Evolutionary conservation across 2,113 vertebrate species (phyloP).

Genomic region (Chunga burmeisteri): DNA sequence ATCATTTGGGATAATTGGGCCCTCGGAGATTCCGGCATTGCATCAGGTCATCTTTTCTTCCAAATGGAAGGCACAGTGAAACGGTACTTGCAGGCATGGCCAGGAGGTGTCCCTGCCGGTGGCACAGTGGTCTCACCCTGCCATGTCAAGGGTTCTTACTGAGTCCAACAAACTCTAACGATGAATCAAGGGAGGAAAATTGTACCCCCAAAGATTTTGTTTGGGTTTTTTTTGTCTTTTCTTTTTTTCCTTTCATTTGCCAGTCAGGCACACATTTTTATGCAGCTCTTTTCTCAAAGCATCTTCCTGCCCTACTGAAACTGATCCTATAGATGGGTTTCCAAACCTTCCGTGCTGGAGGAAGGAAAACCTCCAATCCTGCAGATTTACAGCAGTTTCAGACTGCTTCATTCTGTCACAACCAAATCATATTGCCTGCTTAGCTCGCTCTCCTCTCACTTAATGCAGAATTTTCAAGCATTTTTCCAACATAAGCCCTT

Average conservation of each 20-base stretch:
- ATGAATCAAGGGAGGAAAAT: background rate
- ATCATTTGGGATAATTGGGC: background rate
- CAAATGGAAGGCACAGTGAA: background rate
- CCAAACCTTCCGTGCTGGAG: background rate
- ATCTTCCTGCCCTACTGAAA: background rate
- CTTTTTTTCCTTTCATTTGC: background rate
- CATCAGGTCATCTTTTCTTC: background rate
- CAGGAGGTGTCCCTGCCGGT: background rate
- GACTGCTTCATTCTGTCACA: constrained; percentile 3
- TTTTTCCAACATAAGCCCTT: background rate
- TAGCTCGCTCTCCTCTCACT: background rate
- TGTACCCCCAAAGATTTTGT: background rate
- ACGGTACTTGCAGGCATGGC: background rate
- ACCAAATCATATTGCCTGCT: background rate
- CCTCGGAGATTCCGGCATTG: background rate
- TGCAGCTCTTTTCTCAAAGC: background rate
- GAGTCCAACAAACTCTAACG: background rate
- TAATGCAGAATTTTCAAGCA: constrained; percentile 23
- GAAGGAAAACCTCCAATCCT: constrained; percentile 5
- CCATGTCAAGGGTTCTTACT: background rate
- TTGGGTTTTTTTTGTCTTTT: background rate
- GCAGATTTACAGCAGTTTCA: constrained; percentile 35
- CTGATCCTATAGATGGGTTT: background rate
- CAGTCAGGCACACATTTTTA: background rate
- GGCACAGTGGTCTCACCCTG: background rate